phyloP scores from a whole-genome alignment of 2,113 vertebrate species.

The Baryphthengus martii region DNA sequence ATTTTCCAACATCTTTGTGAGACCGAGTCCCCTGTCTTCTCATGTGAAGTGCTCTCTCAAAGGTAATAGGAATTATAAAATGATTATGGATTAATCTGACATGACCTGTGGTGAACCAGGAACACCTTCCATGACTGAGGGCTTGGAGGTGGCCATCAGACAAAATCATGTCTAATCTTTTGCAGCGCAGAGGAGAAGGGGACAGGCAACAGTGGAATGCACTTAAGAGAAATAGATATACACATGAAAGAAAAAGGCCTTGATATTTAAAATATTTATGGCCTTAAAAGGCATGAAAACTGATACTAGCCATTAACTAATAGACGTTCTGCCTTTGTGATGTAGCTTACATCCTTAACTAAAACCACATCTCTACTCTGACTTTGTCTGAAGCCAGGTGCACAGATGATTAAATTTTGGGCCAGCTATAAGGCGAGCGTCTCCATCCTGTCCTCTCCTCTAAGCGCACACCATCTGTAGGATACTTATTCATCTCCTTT shows the following conservation, averaged over 20 bases:
- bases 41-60: not conserved
- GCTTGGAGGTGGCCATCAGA: constrained; percentile 38
- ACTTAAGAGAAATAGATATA: constrained; percentile 82
- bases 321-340: constrained; percentile 82
- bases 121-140: not conserved
- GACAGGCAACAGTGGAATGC: constrained; percentile 74
- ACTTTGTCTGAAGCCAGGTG: constrained; percentile 79
- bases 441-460: constrained; percentile 41
- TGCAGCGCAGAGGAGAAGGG: constrained; percentile 66
- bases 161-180: constrained; percentile 67
- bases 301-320: constrained; percentile 88
- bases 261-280: constrained; percentile 91
- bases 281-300: constrained; percentile 92
- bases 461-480: constrained; percentile 32
- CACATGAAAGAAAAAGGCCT: constrained; percentile 79
- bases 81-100: not conserved
- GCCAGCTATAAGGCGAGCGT: constrained; percentile 15
- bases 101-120: not conserved
- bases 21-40: not conserved
- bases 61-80: not conserved
- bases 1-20: not conserved
- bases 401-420: constrained; percentile 79
- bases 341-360: constrained; percentile 88
- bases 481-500: constrained; percentile 8
- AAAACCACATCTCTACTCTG: constrained; percentile 85